Conservation (phyloP, 2,113 vertebrate genomes). For the Dasypus novemcinctus region DNA sequence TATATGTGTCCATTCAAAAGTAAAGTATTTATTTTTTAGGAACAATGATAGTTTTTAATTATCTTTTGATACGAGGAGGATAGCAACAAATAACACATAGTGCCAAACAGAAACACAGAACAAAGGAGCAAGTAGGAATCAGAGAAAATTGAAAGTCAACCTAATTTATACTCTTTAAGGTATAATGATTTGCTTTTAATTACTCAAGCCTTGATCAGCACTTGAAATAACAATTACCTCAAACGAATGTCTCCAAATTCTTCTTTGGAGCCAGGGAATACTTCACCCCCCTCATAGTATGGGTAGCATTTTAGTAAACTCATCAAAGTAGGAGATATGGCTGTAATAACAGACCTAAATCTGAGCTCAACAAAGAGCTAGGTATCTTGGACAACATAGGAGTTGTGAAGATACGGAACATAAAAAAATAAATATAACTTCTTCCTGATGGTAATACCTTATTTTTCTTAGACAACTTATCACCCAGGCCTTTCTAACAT, state of each 20-base stretch:
- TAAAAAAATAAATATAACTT: neutral
- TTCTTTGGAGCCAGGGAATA: neutral
- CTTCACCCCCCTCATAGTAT: neutral
- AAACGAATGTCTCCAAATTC: neutral
- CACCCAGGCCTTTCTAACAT: neutral
- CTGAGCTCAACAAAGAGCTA: neutral
- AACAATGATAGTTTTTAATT: constrained; percentile 31
- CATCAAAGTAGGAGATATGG: neutral
- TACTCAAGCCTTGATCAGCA: constrained; percentile 1
- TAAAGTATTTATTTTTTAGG: constrained; percentile 44
- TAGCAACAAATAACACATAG: neutral
- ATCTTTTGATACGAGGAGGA: constrained; percentile 3
- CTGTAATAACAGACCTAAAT: neutral
- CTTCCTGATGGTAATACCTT: neutral
- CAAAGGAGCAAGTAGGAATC: constrained; percentile 5
- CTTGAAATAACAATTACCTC: neutral
- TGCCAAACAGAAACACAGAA: neutral
- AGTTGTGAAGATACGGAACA: neutral
- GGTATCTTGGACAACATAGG: neutral
- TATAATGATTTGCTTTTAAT: constrained; percentile 32
- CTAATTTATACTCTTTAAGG: neutral
- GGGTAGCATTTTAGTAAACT: neutral
- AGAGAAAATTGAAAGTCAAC: neutral
- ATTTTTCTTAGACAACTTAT: neutral
- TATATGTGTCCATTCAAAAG: neutral